Evolutionary conservation across 2,797 vertebrate genomes (phyloP), one percentile per base, ranked within the genome.

Genomic region (Xiphorhynchus erythropygius): DNA sequence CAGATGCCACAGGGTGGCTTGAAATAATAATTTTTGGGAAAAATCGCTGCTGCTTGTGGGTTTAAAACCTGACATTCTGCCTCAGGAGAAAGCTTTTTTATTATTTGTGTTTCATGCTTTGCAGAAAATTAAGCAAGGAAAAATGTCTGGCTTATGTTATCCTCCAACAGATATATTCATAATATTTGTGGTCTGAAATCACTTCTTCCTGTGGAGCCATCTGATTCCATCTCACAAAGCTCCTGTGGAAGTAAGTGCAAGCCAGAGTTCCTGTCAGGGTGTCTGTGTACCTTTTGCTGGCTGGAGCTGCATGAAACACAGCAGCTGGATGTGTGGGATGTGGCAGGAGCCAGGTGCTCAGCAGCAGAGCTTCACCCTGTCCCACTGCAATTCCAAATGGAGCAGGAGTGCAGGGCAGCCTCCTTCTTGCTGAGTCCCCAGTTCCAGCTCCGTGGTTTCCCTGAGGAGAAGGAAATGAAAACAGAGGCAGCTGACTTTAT

Each of bases 301-400:
- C 71, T 83, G 18, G 19, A 7, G 28, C n/a, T 63, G 0, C 14
- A 1, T 65, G 23, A 14, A 19, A 8, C 37, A 5, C 0, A 49
- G 76, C 63, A 25, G 69, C 5, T 13, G 9, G 25, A 5, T 4
- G 28, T 4, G n/a, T 23, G 70, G 77, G 50, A 44, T 65, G 4
- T 28, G 44, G 14, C 41, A 8, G 74, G 79, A 71, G 7, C 25
- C 39, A 10, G 50, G 50, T 30, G 37, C 52, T 57, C 3, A 0
- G 19, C 19, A 3, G 35, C 19, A 25, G 71, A 64, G 32, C 7
- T 52, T 79, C 25, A 3, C 35, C 47, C 25, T 3, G 3, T 44
- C 42, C 60, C 9, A 18, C 30, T 28, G 37, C 18, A 6, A 0
- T 15, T 35, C 7, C 49, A 23, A 24, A 7, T 10, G 3, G 22